Evolutionary conservation across 30 jellyfish, hydroid and myxozoan genomes (phyloP).

Genomic region (Sanderia malayensis): DNA sequence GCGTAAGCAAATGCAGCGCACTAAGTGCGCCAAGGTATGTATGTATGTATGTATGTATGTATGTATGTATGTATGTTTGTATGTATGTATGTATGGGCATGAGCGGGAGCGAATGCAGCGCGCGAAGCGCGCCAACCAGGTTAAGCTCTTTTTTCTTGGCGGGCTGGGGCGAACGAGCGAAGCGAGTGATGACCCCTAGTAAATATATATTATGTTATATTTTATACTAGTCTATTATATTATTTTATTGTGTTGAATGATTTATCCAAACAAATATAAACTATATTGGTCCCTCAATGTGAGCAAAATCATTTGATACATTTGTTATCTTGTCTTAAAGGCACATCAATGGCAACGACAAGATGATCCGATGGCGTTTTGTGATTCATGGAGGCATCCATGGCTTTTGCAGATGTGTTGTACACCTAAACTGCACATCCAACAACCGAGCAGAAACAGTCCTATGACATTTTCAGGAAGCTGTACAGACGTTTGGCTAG

Average conservation of each 20-base stretch:
- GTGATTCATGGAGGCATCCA: constrained; percentile 13
- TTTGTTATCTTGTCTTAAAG: not conserved
- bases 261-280: not conserved
- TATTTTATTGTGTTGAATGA: not conserved
- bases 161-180: too few relatives aligned
- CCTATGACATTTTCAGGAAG: constrained; percentile 9
- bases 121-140: too few relatives aligned
- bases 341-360: constrained; percentile 28
- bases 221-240: too few relatives aligned
- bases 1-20: too few relatives aligned
- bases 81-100: too few relatives aligned
- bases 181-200: too few relatives aligned
- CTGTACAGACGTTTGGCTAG: constrained; percentile 15
- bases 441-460: constrained; percentile 36
- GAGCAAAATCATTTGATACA: not conserved
- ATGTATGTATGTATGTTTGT: too few relatives aligned
- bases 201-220: too few relatives aligned
- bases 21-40: too few relatives aligned
- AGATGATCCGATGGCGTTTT: constrained; percentile 37
- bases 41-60: too few relatives aligned
- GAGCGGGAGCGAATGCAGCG: too few relatives aligned
- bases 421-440: constrained; percentile 5
- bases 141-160: too few relatives aligned
- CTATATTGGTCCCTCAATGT: not conserved
- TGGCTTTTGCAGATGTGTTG: constrained; percentile 15